Percentiles rank a stretch among this genome's conserved stretches.
Conservation (phyloP, 1,140 invertebrate species). For the Drosophila gunungcola region DNA sequence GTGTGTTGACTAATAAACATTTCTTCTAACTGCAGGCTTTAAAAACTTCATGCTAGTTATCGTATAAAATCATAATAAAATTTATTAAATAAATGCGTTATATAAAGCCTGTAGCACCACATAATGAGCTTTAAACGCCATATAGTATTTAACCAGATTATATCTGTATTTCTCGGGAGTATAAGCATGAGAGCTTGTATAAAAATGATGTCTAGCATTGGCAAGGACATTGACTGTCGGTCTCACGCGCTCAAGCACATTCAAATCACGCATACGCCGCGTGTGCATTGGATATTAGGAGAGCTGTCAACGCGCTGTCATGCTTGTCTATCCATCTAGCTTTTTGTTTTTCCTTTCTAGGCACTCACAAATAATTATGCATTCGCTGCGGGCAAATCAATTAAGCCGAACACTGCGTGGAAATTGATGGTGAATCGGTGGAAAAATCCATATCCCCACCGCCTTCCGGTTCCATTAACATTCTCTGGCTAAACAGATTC, state of each 20-base stretch:
- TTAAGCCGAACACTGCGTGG: conserved; percentile 29
- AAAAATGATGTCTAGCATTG: conserved; percentile 62
- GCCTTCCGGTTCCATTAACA: not conserved
- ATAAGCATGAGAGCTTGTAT: conserved; percentile 47
- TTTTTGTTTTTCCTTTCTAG: conserved; percentile 8
- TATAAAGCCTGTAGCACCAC: not conserved
- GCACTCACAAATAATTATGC: conserved; percentile 47
- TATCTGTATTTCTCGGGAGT: conserved; percentile 13
- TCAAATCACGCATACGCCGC: conserved; percentile 76
- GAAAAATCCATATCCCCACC: not conserved
- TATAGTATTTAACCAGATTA: conserved; percentile 20
- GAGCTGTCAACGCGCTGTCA: conserved; percentile 53
- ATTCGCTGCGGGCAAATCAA: conserved; percentile 55
- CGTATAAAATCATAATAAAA: not conserved
- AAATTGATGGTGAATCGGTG: conserved; percentile 19
- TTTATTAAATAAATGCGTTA: too few relatives aligned
- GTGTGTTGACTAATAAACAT: too few relatives aligned
- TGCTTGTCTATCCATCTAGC: conserved; percentile 24
- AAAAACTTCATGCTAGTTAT: not conserved
- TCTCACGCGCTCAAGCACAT: conserved; percentile 23
- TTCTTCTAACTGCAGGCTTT: too few relatives aligned
- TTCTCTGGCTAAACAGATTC: conserved; percentile 9
- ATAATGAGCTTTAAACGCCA: conserved; percentile 1
- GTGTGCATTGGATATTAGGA: conserved; percentile 62
- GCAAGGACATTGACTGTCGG: conserved; percentile 37